phyloP scores from a whole-genome alignment of 2,113 vertebrate species.

The Rhombomys opimus region DNA sequence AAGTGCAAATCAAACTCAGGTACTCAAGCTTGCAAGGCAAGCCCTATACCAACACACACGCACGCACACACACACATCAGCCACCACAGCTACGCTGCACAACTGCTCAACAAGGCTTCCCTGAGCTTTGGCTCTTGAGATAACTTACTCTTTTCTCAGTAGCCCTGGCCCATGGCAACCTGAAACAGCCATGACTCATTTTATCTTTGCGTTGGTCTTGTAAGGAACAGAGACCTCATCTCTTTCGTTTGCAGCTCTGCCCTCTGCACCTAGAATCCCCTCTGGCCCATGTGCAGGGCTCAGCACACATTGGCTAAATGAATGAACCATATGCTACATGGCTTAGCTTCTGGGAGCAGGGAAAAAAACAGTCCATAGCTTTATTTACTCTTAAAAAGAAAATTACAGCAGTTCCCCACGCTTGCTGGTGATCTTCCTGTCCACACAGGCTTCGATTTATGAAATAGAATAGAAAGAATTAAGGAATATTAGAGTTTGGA shows the following conservation, averaged over 20 bases:
- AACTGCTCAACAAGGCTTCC: not conserved
- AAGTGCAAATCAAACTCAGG: not conserved
- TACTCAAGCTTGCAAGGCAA: not conserved
- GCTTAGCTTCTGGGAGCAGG: constrained; percentile 19
- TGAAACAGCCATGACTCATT: not conserved
- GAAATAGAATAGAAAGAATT: constrained; percentile 46
- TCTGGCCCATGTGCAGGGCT: not conserved
- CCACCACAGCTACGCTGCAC: not conserved
- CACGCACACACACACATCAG: not conserved
- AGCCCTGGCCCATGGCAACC: not conserved
- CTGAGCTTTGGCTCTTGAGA: not conserved
- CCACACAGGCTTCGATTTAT: not conserved
- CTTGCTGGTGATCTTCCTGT: not conserved
- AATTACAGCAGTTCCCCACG: constrained; percentile 24
- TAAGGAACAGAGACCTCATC: not conserved
- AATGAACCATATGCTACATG: not conserved
- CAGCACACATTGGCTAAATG: not conserved
- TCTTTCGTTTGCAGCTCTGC: not conserved
- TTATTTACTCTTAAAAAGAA: constrained; percentile 69
- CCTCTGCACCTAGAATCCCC: constrained; percentile 17
- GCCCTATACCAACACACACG: not conserved
- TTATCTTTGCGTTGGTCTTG: not conserved
- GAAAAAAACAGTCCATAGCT: not conserved
- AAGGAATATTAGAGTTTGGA: constrained; percentile 48
- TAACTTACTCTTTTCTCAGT: not conserved